Base-by-base conservation (phyloP, 2,888 invertebrate species). In the Epinotia nisella region DNA sequence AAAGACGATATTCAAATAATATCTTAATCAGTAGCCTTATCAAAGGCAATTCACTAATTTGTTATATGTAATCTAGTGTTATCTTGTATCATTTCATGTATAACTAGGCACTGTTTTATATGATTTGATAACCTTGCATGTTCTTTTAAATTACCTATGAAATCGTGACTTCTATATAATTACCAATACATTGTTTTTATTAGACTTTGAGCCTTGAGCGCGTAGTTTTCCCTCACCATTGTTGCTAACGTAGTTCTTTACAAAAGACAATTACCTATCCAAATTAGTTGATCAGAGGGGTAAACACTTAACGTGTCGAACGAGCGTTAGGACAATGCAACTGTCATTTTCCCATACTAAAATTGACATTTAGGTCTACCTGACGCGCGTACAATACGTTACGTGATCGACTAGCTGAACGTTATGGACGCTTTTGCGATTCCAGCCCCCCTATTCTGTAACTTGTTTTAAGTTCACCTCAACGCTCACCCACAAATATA, bases 11-110 rank as follows among this genome's bases (percentile, higher is more conserved):
- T 58, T 62, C 51, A 62, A 68, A 72, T 58, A 71, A 10, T 24
- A 19, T 15, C 62, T 49, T 62, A 62, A 72, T 72, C 67, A 45
- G 49, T 17, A 17, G n/a, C 45, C 39, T 72, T 68, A 72, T 72
- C 72, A 39, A 17, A 61, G 35, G 49, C n/a, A n/a, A n/a, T n/a
- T n/a, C n/a, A n/a, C n/a, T 68, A 51, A 67, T 45, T 41, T 58
- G 10, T 39, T 56, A 45, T n/a, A 19, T 17, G 15, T 62, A 51
- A 68, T 68, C 67, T 55, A 13, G 15, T 21, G 35, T 45, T 68
- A 72, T 72, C 68, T 35, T 62, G 21, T 51, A 62, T 4, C 51
- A 39, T 62, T 68, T 15, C 17, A 19, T 68, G 55, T 62, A 21
- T 17, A 62, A 19, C 2, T 53, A 10, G 17, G 60, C 45, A 49